phyloP scores from a whole-genome alignment of 2,888 invertebrate genomes.

The Noctua janthe region DNA sequence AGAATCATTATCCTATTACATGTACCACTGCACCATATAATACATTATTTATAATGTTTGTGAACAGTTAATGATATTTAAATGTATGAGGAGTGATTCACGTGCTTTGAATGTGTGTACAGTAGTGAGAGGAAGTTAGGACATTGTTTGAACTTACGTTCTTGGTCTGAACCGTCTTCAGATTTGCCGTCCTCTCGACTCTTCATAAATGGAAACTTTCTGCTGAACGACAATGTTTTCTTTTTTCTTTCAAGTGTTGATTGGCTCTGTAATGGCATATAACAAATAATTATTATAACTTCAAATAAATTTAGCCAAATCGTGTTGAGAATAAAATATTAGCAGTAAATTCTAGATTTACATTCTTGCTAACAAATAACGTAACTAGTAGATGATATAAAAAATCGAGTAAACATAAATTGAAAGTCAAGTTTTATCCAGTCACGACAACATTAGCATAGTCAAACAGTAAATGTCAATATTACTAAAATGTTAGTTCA shows the following conservation, averaged over 20 bases:
- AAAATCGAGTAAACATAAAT: constrained; percentile 27
- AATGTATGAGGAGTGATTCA: constrained; percentile 54
- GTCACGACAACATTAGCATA: constrained; percentile 48
- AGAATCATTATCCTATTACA: constrained; percentile 59
- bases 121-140: constrained; percentile 33
- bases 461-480: constrained; percentile 32
- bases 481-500: constrained; percentile 12
- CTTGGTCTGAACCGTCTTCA: constrained; percentile 98
- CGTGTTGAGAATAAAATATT: constrained; percentile 12
- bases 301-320: neutral
- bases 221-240: constrained; percentile 99
- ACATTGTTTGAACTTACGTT: constrained; percentile 94
- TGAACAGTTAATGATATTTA: constrained; percentile 60
- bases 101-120: constrained; percentile 56
- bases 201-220: constrained; percentile 99
- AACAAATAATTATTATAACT: neutral
- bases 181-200: constrained; percentile 99
- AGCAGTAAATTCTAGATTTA: neutral
- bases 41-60: constrained; percentile 70
- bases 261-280: constrained; percentile 91
- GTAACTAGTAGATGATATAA: constrained; percentile 8
- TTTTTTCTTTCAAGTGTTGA: constrained; percentile 98
- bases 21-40: constrained; percentile 66
- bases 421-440: constrained; percentile 3
- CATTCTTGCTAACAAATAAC: constrained; percentile 12